phyloP scores from a whole-genome alignment of 2,113 vertebrate species.

The Erythrolamprus reginae region DNA sequence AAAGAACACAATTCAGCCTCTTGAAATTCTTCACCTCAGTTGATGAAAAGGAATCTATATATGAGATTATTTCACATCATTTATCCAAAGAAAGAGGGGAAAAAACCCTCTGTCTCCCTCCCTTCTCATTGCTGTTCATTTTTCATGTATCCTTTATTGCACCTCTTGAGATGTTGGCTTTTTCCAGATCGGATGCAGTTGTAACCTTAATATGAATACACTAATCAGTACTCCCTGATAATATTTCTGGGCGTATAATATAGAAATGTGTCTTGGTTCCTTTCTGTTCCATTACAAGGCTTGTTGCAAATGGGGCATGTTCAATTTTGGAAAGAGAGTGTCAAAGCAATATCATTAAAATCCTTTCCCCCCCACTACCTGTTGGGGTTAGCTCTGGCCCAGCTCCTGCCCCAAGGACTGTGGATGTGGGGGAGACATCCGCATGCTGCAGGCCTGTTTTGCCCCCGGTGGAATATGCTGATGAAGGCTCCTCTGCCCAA shows the following conservation, averaged over 20 bases:
- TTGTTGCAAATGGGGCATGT: not conserved
- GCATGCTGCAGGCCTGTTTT: no score
- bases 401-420: no score
- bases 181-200: not conserved
- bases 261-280: not conserved
- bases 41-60: not conserved
- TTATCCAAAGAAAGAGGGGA: not conserved
- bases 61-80: not conserved
- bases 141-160: not conserved
- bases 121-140: not conserved
- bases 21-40: not conserved
- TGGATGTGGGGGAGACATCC: no score
- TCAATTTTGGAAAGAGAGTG: not conserved
- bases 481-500: no score
- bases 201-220: not conserved
- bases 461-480: no score
- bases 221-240: not conserved
- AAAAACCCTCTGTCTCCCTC: not conserved
- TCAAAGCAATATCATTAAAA: not conserved
- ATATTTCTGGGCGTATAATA: not conserved
- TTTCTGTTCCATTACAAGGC: not conserved
- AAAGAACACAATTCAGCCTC: not conserved
- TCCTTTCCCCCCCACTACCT: no score
- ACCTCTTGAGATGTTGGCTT: not conserved
- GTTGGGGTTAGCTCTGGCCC: no score